Evolutionary conservation across 1,140 invertebrate genomes (phyloP).

Genomic region (Paramacrobiotus metropolitanus): DNA sequence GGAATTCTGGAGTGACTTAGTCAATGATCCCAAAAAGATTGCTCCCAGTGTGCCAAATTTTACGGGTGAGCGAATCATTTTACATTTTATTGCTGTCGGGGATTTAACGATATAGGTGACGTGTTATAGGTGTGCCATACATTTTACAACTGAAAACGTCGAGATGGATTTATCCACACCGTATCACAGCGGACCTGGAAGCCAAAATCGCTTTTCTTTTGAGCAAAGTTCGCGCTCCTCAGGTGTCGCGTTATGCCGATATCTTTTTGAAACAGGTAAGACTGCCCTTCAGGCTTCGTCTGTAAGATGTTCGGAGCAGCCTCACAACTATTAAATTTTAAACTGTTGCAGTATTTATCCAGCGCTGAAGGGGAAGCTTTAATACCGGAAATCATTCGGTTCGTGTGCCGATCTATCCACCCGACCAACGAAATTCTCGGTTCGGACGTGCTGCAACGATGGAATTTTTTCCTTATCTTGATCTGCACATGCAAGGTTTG

Average conservation of each 20-base stretch:
- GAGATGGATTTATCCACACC: conserved; percentile 60
- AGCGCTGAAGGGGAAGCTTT: conserved; percentile 85
- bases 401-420: conserved; percentile 91
- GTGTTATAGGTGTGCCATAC: conserved; percentile 40
- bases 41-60: no score
- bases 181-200: conserved; percentile 90
- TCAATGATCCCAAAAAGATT: conserved; percentile 61
- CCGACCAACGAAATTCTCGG: conserved; percentile 86
- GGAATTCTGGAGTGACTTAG: conserved; percentile 68
- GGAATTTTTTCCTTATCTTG: conserved; percentile 94
- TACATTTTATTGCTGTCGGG: no score
- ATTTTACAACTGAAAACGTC: conserved; percentile 69
- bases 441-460: conserved; percentile 91
- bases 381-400: conserved; percentile 76
- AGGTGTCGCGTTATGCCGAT: conserved; percentile 36
- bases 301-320: no score
- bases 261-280: conserved; percentile 5
- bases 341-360: conserved; percentile 82
- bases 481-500: conserved; percentile 70
- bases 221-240: conserved; percentile 58
- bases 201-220: conserved; percentile 77
- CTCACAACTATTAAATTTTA: no score
- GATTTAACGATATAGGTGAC: no score
- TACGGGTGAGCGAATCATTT: no score
- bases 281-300: conserved; percentile 13